Conservation (phyloP, 2,888 invertebrate species). For the Cheilosia soror region DNA sequence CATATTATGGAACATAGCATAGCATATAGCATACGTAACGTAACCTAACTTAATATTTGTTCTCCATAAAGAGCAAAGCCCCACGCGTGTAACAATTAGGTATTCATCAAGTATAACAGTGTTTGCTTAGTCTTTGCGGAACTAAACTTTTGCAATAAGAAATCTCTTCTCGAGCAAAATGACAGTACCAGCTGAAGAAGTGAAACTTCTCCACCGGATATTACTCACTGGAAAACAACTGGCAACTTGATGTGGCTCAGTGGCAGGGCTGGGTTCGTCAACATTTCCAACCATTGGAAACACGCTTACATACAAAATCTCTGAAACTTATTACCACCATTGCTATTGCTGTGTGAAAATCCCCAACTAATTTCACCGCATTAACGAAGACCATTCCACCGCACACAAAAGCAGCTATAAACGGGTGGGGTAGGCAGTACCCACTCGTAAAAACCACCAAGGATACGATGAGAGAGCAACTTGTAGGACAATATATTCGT, state of each 20-base stretch:
- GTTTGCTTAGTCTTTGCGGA: conserved; percentile 59
- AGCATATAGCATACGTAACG: no score
- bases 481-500: conserved; percentile 56
- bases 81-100: conserved; percentile 62
- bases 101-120: conserved; percentile 69
- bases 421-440: conserved; percentile 5
- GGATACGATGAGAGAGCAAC: conserved; percentile 50
- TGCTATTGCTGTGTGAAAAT: conserved; percentile 68
- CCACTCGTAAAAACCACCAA: conserved; percentile 50
- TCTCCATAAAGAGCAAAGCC: no score
- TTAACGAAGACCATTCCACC: conserved; percentile 61
- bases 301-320: conserved; percentile 35
- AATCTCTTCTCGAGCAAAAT: conserved; percentile 49
- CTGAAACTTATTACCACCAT: conserved; percentile 55
- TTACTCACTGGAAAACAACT: conserved; percentile 66
- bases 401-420: conserved; percentile 31
- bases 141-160: conserved; percentile 72
- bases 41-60: no score
- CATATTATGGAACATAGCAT: no score
- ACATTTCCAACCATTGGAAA: conserved; percentile 19
- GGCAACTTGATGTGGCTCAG: conserved; percentile 62
- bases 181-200: conserved; percentile 33
- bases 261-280: conserved; percentile 45
- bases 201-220: conserved; percentile 65
- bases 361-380: conserved; percentile 70